phyloP scores from a whole-genome alignment of 2,797 vertebrate species.

The Remorina albescens region DNA sequence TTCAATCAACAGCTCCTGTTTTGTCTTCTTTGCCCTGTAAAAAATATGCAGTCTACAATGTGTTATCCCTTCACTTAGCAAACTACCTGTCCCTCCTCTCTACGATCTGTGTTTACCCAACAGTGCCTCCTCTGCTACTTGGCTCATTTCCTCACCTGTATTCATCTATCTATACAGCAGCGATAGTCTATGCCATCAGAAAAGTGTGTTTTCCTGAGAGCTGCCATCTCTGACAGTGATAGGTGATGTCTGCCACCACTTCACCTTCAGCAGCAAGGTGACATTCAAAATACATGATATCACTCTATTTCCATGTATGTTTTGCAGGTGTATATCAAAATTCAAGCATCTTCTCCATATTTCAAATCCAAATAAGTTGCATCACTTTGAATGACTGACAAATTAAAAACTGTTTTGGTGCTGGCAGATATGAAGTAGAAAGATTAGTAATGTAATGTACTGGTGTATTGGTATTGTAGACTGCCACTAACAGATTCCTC shows the following conservation, averaged over 20 bases:
- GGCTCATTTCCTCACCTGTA: constrained; percentile 39
- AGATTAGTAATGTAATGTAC: no score
- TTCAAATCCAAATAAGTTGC: constrained; percentile 49
- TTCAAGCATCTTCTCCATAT: constrained; percentile 43
- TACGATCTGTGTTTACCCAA: constrained; percentile 30
- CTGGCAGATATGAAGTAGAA: constrained; percentile 8
- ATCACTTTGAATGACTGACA: constrained; percentile 41
- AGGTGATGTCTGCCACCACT: constrained; percentile 76
- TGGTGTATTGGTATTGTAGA: no score
- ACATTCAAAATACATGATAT: constrained; percentile 80
- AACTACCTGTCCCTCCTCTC: constrained; percentile 26
- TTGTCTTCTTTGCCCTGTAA: not conserved
- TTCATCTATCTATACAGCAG: constrained; percentile 46
- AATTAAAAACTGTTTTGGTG: constrained; percentile 42
- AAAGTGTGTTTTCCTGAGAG: constrained; percentile 73
- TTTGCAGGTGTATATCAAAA: constrained; percentile 68
- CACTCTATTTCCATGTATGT: constrained; percentile 69
- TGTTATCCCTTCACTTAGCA: constrained; percentile 16
- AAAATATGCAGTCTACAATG: constrained; percentile 4
- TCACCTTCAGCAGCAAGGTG: constrained; percentile 82
- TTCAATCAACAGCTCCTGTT: not conserved
- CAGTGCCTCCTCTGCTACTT: constrained; percentile 35
- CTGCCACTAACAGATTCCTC: no score
- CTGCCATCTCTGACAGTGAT: constrained; percentile 83
- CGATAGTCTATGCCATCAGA: constrained; percentile 52